Evolutionary conservation across 2,797 vertebrate species (phyloP), one percentile per base, ranked within the genome.

Genomic region (Anabacerthia variegaticeps): DNA sequence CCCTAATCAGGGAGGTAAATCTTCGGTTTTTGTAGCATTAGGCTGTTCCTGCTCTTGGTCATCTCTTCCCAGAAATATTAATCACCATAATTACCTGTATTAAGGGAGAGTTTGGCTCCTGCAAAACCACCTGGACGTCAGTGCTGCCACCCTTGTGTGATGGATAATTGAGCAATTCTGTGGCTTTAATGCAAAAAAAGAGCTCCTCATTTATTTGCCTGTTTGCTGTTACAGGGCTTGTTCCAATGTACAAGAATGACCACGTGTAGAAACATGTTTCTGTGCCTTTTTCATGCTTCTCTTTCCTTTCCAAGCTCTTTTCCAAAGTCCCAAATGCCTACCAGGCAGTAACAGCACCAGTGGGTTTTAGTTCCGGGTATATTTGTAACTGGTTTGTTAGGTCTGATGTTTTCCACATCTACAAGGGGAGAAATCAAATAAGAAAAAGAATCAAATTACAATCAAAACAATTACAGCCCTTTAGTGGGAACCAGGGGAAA

Each of bases 101-200:
- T 16, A 41, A 59, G 83, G 58, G n/a, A 77, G 49, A 91, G 6
- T n/a, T 58, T 22, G 41, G 46, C 66, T 82, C 44, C 74, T 54
- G 55, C 34, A 21, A 24, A 62, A 54, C 21, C 61, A 28, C 72
- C 18, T 0, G 26, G 44, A 39, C 24, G 32, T 23, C 3, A 14
- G 52, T 4, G 6, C 54, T 56, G 71, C 36, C 7, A 8, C 39
- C 4, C 3, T 15, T 14, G 3, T 0, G 5, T 34, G 14, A 15
- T 10, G 41, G 46, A 17, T 17, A 20, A 46, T 26, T 58, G 39
- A 56, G 37, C 8, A 80, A 74, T 4, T 4, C 4, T 10, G 1
- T 5, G n/a, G 24, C 55, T 80, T 55, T n/a, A 43, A 32, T 11
- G 69, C 7, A 49, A 52, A 74, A 72, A 72, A 65, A 69, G 1